phyloP scores from a whole-genome alignment of 2,888 invertebrate genomes.

The Temnothorax rugatulus region DNA sequence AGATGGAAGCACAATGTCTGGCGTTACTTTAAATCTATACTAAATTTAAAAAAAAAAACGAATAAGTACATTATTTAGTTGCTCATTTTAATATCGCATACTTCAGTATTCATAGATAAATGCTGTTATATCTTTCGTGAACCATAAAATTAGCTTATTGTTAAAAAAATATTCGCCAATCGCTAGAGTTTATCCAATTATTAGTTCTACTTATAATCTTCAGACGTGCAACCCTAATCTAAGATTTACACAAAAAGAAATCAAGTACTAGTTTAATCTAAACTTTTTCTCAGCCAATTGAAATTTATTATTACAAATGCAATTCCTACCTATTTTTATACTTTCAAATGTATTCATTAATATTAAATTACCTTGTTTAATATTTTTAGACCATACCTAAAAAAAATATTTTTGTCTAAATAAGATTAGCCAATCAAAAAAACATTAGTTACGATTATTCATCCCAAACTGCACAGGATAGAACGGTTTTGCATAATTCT shows the following conservation, averaged over 20 bases:
- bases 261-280: background rate
- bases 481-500: background rate
- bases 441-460: background rate
- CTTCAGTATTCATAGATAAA: background rate
- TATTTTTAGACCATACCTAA: background rate
- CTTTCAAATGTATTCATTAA: background rate
- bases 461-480: background rate
- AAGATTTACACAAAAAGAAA: background rate
- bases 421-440: background rate
- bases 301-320: background rate
- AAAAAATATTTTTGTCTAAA: background rate
- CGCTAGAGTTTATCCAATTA: background rate
- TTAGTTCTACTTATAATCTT: background rate
- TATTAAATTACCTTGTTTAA: background rate
- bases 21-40: conserved; percentile 72
- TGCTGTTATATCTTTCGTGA: background rate
- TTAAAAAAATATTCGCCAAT: background rate
- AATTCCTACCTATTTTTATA: background rate
- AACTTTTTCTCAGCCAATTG: background rate
- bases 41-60: conserved; percentile 51
- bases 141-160: background rate
- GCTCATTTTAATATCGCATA: background rate
- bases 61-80: background rate
- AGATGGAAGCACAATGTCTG: conserved; percentile 75
- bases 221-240: background rate